Evolutionary conservation across 2,113 vertebrate genomes (phyloP), one percentile per base, ranked within the genome.

Genomic region (Perognathus longimembris): DNA sequence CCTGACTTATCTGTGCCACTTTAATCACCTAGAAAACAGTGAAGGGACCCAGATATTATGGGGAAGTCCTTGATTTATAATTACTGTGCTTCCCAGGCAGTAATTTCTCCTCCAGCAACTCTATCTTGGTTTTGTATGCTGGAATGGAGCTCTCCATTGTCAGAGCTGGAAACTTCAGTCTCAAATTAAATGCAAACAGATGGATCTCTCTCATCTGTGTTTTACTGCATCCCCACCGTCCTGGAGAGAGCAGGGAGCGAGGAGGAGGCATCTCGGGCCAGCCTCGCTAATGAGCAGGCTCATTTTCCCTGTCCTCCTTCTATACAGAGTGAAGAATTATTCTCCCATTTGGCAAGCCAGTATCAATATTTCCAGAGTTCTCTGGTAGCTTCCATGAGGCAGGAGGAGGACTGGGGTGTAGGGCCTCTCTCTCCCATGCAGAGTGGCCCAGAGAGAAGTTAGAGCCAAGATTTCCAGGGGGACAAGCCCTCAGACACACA

Each of bases 141-240:
- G 82, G 91, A 91, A 91, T 54, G 87, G 54, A 14, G 89, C 42
- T 69, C 94, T 83, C 94, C 8, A 4, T 88, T 81, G 38, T 92
- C 89, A 70, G 77, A 92, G 85, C n/a, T 0, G 0, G 93, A 96
- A 95, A 90, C 94, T 92, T 75, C 93, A 92, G 96, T 69, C 66
- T 96, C 95, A 96, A 81, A 97, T 97, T 96, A 96, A 96, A 94
- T 96, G 96, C 76, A 97, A 96, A 97, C 94, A 95, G 97, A 90
- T 59, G 9, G 63, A 14, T 94, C 26, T 92, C 92, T 92, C 88
- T 94, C 71, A 71, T 92, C 92, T 20, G 0, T 93, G 97, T 93
- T 93, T 96, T 96, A 80, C 85, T 50, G 69, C 4, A 76, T 95
- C 87, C 94, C 5, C 0, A 73, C 74, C 71, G 36, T 95, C 78